Conservation (phyloP, 2,797 vertebrate species). For the Sebastes baramenuke region DNA sequence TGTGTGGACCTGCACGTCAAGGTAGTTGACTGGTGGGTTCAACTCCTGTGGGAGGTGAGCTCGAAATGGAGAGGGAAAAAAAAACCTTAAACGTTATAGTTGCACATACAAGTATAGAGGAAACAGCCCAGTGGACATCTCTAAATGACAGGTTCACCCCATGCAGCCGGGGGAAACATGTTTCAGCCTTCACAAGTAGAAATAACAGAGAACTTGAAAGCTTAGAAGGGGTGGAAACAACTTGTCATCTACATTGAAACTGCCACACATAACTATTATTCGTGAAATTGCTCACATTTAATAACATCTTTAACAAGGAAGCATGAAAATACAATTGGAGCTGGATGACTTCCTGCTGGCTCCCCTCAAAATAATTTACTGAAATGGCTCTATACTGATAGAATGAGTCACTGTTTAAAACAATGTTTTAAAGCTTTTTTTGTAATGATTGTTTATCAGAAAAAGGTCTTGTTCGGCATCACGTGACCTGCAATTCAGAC, state of each 20-base stretch:
- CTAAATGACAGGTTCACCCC: not conserved
- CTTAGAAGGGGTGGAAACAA: not conserved
- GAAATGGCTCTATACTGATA: not conserved
- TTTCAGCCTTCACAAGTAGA: not conserved
- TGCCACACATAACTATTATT: not conserved
- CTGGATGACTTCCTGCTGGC: not conserved
- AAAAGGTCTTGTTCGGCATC: not conserved
- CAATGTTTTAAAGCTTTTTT: not conserved
- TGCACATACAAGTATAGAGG: too few species aligned
- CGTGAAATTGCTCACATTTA: not conserved
- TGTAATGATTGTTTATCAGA: not conserved
- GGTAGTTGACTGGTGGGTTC: not conserved
- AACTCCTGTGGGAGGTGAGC: not conserved
- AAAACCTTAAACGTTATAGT: not conserved
- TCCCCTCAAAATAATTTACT: not conserved
- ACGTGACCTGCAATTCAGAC: not conserved
- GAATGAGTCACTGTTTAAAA: not conserved
- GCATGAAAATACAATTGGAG: not conserved
- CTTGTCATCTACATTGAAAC: too few species aligned
- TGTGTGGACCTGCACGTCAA: not conserved
- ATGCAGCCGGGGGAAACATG: not conserved
- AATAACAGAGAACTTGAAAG: not conserved
- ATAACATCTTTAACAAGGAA: not conserved
- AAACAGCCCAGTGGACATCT: not conserved
- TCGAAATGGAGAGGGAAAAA: not conserved